Conservation (phyloP, 2,888 invertebrate genomes). For the Caenorhabditis macrosperma region DNA sequence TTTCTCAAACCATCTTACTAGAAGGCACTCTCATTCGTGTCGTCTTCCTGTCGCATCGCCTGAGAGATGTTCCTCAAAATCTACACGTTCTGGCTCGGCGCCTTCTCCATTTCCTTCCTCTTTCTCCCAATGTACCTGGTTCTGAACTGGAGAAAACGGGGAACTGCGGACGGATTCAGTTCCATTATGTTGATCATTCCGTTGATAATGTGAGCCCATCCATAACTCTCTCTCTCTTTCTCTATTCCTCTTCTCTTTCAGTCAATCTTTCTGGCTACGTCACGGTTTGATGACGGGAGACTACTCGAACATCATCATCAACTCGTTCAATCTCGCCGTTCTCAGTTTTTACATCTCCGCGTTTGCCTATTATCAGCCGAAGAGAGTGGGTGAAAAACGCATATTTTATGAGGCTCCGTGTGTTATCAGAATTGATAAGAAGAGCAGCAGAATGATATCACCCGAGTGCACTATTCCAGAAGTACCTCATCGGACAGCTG, state of each 20-base stretch:
- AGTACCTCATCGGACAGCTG: slow-evolving; percentile 75
- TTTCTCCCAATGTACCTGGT: slow-evolving; percentile 75
- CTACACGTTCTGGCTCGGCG: slow-evolving; percentile 74
- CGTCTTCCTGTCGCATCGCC: neutral
- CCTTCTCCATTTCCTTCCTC: slow-evolving; percentile 76
- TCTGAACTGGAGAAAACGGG: slow-evolving; percentile 74
- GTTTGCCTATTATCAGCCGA: slow-evolving; percentile 78
- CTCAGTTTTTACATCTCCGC: slow-evolving; percentile 71
- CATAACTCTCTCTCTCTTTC: neutral
- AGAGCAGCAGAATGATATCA: slow-evolving; percentile 16
- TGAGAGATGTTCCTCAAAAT: slow-evolving; percentile 57
- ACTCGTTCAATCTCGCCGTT: slow-evolving; percentile 71
- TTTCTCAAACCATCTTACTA: slow-evolving; percentile 3
- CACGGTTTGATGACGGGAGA: slow-evolving; percentile 77
- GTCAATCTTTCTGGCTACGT: slow-evolving; percentile 76
- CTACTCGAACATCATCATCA: slow-evolving; percentile 72
- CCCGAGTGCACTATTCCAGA: slow-evolving; percentile 60
- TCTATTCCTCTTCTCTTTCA: slow-evolving; percentile 36
- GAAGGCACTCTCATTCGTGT: slow-evolving; percentile 15
- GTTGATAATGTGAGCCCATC: slow-evolving; percentile 73
- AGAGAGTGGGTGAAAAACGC: slow-evolving; percentile 64
- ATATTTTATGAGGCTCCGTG: neutral
- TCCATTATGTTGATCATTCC: slow-evolving; percentile 78
- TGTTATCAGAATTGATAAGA: slow-evolving; percentile 11
- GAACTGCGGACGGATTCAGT: slow-evolving; percentile 79